Base-by-base conservation (phyloP, 2,797 vertebrate genomes). In the Mus caroli region DNA sequence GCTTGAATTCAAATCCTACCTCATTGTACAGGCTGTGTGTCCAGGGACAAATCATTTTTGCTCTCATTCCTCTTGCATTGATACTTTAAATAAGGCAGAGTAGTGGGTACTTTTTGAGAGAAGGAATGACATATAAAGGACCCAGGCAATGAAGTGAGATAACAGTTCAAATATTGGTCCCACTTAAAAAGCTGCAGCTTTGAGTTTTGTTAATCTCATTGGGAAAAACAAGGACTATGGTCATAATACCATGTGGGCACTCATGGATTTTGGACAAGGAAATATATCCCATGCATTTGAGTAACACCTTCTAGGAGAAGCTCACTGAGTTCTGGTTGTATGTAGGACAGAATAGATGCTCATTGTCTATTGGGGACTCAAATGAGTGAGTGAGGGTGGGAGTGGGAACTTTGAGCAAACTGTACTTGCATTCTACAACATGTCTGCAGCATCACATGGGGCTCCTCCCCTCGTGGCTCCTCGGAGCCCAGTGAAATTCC, bases 401-500 rank as follows among this genome's bases (percentile, higher is more conserved):
- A 24, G 13, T 50, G 43, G 46, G 60, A 54, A 22, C 75, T 52
- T 31, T 78, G 6, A 40, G 54, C 43, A 84, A 78, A 93, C 11
- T 1, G 10, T 52, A 40, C 43, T 71, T n/a, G 60, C n/a, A 75
- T 31, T 60, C 62, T 87, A 34, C 0, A 0, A 52, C 52, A 34
- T 37, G 85, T 78, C 92, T 87, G 82, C 62, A 62, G 4, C 31
- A 10, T 40, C 67, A n/a, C 0, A 31, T 46, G 1, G 3, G 52
- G 89, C 92, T 79, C 22, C 3, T 97, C 56, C 82, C 28, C 4
- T 50, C 60, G 71, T 95, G 73, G 80, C 4, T 0, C 8, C 9
- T 75, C 3, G 7, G 46, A 95, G 17, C 56, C 96, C 82, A 73
- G 96, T 79, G 85, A 97, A 93, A 31, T 84, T 89, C 89, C 88